phyloP scores from a whole-genome alignment of 2,113 vertebrate species.

The Brachionichthys hirsutus region DNA sequence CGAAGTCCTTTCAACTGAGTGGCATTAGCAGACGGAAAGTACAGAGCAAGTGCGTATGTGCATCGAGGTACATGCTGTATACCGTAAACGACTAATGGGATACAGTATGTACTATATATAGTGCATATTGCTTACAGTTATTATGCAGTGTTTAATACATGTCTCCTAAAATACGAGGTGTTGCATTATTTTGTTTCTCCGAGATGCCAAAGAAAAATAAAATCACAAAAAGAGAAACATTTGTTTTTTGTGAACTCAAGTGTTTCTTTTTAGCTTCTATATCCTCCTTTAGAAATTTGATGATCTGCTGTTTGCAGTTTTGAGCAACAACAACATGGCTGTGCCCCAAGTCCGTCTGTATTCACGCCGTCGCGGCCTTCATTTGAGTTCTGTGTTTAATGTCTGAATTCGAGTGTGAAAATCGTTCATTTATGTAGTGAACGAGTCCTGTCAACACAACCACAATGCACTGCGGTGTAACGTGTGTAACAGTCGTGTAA shows the following conservation, averaged over 20 bases:
- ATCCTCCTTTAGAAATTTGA: not conserved
- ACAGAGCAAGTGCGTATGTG: constrained; percentile 18
- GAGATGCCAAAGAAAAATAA: too few relatives aligned
- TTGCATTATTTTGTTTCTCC: too few relatives aligned
- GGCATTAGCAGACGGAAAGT: constrained; percentile 23
- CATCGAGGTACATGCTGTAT: not conserved
- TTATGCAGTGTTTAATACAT: not conserved
- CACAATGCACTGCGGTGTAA: not conserved
- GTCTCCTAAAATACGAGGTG: too few relatives aligned
- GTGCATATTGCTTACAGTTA: not conserved
- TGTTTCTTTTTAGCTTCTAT: too few relatives aligned
- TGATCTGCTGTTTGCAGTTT: not conserved
- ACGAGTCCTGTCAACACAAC: not conserved
- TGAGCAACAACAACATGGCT: not conserved
- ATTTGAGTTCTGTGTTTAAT: too few relatives aligned
- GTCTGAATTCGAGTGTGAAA: not conserved
- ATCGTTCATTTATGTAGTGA: too few relatives aligned
- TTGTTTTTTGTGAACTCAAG: too few relatives aligned
- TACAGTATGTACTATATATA: not conserved
- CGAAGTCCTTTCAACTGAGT: constrained; percentile 50
- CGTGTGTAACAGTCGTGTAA: too few relatives aligned
- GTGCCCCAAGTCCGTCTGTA: too few relatives aligned
- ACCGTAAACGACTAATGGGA: not conserved
- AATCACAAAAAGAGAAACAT: too few relatives aligned
- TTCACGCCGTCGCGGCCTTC: too few relatives aligned